A percentile compares a stretch with the other conserved stretches of the same genome.
These are phyloP conservation scores for Cyaniris semiargus DNA, from an alignment of 2,888 invertebrate genomes.

Conservation along the genomic window DNA sequence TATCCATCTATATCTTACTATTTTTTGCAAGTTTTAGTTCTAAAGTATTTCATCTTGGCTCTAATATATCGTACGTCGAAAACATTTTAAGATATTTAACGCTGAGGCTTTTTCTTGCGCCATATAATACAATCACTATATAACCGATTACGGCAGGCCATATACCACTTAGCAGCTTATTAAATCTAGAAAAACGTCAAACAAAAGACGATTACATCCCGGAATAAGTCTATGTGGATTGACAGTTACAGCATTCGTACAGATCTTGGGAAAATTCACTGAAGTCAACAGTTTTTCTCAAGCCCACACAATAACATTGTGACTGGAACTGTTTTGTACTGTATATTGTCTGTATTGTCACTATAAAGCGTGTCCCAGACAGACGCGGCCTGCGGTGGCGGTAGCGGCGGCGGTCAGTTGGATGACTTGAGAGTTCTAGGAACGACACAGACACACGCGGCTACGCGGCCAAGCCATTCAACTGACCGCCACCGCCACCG, in stretches of 20 bases:
- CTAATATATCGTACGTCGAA: too few relatives aligned
- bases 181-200: not conserved
- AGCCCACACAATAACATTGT: conserved; percentile 1
- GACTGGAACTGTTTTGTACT: not conserved
- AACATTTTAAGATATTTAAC: too few relatives aligned
- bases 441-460: too few relatives aligned
- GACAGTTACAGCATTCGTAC: conserved; percentile 15
- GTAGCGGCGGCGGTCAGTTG: too few relatives aligned
- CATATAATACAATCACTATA: not conserved
- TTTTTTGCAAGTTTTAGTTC: too few relatives aligned
- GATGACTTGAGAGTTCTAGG: too few relatives aligned
- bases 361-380: too few relatives aligned
- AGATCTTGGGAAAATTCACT: conserved; percentile 2
- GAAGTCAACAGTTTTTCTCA: conserved; percentile 9
- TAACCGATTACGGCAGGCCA: not conserved
- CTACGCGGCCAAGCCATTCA: too few relatives aligned
- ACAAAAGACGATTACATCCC: not conserved
- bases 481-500: too few relatives aligned
- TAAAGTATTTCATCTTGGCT: too few relatives aligned
- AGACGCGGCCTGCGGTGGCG: too few relatives aligned
- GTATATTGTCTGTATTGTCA: not conserved
- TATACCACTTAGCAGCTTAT: not conserved
- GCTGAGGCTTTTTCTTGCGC: not conserved
- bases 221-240: not conserved
- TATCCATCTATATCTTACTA: too few relatives aligned